Evolutionary conservation across 2,888 invertebrate genomes (phyloP).

Genomic region (Sicus ferrugineus): DNA sequence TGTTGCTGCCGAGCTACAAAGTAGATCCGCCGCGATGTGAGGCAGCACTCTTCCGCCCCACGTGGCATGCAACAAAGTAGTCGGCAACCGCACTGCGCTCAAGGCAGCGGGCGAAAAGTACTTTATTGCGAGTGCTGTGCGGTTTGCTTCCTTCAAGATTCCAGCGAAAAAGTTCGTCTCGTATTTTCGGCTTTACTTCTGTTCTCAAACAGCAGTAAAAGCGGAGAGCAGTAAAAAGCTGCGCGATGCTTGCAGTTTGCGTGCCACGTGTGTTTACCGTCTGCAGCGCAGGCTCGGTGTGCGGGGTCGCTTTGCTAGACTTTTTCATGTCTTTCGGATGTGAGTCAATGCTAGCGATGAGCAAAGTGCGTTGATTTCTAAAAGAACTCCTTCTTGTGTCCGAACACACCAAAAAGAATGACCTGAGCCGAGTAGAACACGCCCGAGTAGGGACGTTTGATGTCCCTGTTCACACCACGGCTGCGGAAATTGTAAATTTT

Average conservation of each 20-base stretch:
- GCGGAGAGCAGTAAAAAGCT: background rate
- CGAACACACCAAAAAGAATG: too few species aligned
- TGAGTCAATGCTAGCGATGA: too few species aligned
- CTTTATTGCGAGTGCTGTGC: conserved; percentile 7
- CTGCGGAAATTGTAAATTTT: too few species aligned
- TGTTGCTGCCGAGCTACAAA: background rate
- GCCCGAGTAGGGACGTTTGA: too few species aligned
- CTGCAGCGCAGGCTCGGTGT: background rate
- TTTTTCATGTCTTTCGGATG: too few species aligned
- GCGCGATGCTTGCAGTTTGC: background rate
- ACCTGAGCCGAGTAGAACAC: too few species aligned
- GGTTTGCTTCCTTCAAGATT: conserved; percentile 28
- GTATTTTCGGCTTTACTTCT: conserved; percentile 16
- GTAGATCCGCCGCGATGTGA: too few species aligned
- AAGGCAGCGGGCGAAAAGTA: background rate
- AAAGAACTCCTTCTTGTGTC: too few species aligned
- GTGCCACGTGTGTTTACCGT: background rate
- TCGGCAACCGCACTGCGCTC: background rate
- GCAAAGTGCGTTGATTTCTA: too few species aligned
- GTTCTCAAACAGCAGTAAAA: background rate
- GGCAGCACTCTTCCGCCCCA: background rate
- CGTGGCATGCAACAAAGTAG: conserved; percentile 23
- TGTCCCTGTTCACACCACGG: too few species aligned
- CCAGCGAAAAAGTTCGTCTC: conserved; percentile 35
- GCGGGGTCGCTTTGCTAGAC: background rate